Base-by-base conservation (phyloP, 2,888 invertebrate genomes). In the Peribatodes rhomboidaria region DNA sequence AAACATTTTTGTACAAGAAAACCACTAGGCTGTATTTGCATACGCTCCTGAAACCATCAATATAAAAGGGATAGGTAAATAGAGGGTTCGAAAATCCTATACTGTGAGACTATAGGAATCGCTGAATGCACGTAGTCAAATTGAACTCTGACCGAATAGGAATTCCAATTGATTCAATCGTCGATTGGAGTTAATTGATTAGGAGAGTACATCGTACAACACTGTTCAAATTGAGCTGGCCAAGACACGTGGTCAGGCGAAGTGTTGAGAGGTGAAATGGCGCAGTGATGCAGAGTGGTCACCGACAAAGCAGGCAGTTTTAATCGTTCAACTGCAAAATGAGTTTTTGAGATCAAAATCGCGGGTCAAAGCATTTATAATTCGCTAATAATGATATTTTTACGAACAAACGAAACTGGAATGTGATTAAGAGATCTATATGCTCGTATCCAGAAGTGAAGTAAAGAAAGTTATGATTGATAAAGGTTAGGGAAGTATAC, bases 81-180 rank as follows among this genome's bases (percentile, higher is more conserved):
- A 55, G 55, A 42, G 31, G 31, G 44, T 62, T 47, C 22, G 37
- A 16, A 44, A 52, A 59, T 20, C 18, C 35, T 13, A 20, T 35
- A 13, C 33, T 10, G 18, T 47, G 27, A 18, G 33, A 49, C 16
- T 18, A 33, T 47, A 10, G 42, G 0, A 27, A 47, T 7, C 27
- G 27, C n/a, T 50, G 50, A 35, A 50, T 35, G 35, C 50, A 50
- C 20, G 35, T 50, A 50, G 47, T 9, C 57, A 46, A 50, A 54
- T 63, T 58, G 58, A 58, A 57, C 57, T 63, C 27, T 41, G 57
- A 57, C 54, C 56, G 33, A 44, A 13, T 37, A 49, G 39, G 31
- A 52, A 61, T 54, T 49, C 41, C 63, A 42, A 63, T 58, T 64
- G 54, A 54, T n/a, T 42, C 22, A 46, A 61, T 49, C 22, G 39